Evolutionary conservation across 2,797 vertebrate species (phyloP), one percentile per base, ranked within the genome.

Genomic region (Channallabes apus): DNA sequence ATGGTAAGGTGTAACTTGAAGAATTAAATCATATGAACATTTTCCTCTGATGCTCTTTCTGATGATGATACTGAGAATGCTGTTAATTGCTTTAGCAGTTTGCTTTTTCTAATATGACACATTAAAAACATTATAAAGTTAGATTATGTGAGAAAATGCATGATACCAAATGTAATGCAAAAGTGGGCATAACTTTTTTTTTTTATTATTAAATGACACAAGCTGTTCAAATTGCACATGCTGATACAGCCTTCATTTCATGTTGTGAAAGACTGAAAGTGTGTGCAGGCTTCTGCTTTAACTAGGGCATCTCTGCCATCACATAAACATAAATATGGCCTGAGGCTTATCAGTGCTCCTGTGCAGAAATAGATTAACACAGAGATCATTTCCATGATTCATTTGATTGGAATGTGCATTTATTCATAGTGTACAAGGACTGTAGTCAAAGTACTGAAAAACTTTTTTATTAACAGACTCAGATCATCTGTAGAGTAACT

Each of bases 321-420:
- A 41, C 77, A 86, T 58, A 72, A 51, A 41, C 68, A 84, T 85
- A 77, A 73, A 58, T 73, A 82, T 84, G 24, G 83, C 83, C 81
- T 15, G 77, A 35, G 85, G 85, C 67, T 32, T 51, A 27, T 72
- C 58, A 76, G 41, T 56, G 67, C 61, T 29, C 6, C 62, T 65
- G 38, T 51, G 38, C 38, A 54, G 79, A 14, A 51, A 27, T 6
- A 51, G 9, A 51, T 22, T 20, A 9, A 54, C 6, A 1, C 32
- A 67, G 8, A 81, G 9, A 32, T 67, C 46, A 68, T 54, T 54
- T 54, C 29, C 46, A 68, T 41, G 51, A 51, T 18, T 67, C 4
- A 65, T 54, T 67, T 64, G 35, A 38, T 59, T 64, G 14, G n/a
- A 41, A 62, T 79, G 3, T 35, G 27, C 17, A 24, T 67, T 67